Conservation (phyloP, 2,113 vertebrate genomes). For the Mirza zaza region DNA sequence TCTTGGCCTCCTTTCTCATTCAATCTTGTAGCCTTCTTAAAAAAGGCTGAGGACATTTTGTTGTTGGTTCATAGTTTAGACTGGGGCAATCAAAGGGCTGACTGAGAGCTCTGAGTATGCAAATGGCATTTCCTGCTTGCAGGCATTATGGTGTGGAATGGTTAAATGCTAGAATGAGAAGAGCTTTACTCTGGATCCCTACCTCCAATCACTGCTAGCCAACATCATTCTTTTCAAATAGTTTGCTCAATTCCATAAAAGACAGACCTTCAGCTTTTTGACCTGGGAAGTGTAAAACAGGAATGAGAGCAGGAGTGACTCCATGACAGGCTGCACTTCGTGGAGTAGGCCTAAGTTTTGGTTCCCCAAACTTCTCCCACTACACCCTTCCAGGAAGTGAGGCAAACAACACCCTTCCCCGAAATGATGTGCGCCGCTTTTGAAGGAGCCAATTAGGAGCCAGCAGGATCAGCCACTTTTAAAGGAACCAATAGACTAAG, state of each 20-base stretch:
- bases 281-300: background rate
- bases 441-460: too few species aligned
- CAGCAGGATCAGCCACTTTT: too few species aligned
- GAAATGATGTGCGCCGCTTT: too few species aligned
- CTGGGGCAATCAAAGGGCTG: too few species aligned
- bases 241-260: background rate
- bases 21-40: background rate
- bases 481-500: too few species aligned
- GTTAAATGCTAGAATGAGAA: background rate
- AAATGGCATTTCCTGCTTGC: background rate
- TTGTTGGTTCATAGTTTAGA: background rate
- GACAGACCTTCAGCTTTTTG: background rate
- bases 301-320: too few species aligned
- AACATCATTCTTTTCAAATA: background rate
- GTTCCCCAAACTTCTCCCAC: too few species aligned
- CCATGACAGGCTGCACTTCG: too few species aligned
- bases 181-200: background rate
- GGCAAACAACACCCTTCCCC: too few species aligned
- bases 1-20: background rate
- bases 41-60: background rate
- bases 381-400: too few species aligned
- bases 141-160: background rate
- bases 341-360: too few species aligned
- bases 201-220: background rate
- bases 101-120: background rate